A percentile compares a stretch with the other conserved stretches of the same genome.
Evolutionary conservation across 2,797 vertebrate genomes (phyloP).

Genomic region (Vultur gryphus): DNA sequence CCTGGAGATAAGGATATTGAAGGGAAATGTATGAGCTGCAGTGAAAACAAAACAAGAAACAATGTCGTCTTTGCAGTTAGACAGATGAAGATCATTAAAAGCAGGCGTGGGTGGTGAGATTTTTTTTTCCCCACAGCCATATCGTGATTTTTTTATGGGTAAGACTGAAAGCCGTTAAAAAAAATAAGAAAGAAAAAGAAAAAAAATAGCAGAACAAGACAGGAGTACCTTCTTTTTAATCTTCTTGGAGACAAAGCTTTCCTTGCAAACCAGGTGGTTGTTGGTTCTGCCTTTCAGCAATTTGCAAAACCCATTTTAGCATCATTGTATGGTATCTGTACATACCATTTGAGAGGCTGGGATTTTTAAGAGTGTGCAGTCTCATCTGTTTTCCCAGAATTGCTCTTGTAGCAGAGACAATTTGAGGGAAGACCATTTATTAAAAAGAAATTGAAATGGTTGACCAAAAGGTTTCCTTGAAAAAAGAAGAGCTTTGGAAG

Average conservation of each 20-base stretch:
- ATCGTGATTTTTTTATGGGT: neutral
- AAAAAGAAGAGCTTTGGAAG: neutral
- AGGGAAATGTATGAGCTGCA: neutral
- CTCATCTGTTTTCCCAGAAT: slow-evolving; percentile 21
- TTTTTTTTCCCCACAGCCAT: neutral
- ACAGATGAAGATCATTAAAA: neutral
- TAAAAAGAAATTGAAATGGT: slow-evolving; percentile 18
- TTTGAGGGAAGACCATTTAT: slow-evolving; percentile 12
- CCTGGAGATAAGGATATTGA: neutral
- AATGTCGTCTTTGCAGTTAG: neutral
- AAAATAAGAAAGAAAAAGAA: neutral
- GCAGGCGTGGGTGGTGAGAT: neutral
- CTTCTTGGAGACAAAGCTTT: neutral
- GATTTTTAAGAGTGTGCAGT: neutral
- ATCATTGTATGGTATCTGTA: neutral
- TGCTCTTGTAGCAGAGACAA: neutral
- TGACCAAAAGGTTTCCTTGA: neutral
- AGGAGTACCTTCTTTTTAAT: neutral
- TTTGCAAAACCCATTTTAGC: slow-evolving; percentile 2
- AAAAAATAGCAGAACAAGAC: neutral
- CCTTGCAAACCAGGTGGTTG: neutral
- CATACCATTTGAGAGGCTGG: neutral
- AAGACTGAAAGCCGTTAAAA: neutral
- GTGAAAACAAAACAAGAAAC: neutral
- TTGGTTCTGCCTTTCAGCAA: neutral